These are phyloP conservation scores for Metopolophium dirhodum DNA, from an alignment of 1,140 invertebrate species.

Conservation along the genomic window DNA sequence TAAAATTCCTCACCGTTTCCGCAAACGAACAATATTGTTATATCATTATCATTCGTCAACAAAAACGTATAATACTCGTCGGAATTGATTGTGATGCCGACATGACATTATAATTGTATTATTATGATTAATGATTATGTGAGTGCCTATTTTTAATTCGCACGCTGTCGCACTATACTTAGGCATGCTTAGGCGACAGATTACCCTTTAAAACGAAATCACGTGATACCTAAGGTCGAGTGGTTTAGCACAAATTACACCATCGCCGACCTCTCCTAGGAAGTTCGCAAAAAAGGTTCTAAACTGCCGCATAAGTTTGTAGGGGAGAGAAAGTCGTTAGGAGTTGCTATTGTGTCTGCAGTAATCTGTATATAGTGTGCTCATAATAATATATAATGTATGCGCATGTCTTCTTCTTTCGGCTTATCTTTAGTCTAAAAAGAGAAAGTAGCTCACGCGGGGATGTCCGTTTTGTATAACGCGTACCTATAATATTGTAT, in stretches of 20 bases:
- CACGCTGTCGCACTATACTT: neutral
- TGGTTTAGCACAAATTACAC: neutral
- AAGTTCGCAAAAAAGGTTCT: constrained; percentile 14
- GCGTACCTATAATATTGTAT: neutral
- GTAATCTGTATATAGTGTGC: neutral
- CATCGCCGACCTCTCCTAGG: neutral
- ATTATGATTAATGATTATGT: neutral
- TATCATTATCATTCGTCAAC: too few species aligned
- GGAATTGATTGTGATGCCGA: neutral
- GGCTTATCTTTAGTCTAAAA: neutral
- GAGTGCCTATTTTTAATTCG: neutral
- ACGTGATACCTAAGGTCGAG: neutral
- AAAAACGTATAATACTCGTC: neutral
- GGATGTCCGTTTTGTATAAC: neutral
- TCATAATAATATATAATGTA: neutral
- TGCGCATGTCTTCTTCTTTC: neutral
- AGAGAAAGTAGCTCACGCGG: neutral
- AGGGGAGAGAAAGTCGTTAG: neutral
- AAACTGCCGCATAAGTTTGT: neutral
- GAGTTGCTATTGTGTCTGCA: neutral
- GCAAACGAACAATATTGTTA: too few species aligned
- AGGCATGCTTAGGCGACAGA: too few species aligned
- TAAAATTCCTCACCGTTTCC: too few species aligned
- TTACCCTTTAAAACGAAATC: neutral
- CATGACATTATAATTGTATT: neutral